Percentiles rank a stretch among this genome's conserved stretches.
Conservation (phyloP, 2,113 vertebrate species). For the Eolophus roseicapilla region DNA sequence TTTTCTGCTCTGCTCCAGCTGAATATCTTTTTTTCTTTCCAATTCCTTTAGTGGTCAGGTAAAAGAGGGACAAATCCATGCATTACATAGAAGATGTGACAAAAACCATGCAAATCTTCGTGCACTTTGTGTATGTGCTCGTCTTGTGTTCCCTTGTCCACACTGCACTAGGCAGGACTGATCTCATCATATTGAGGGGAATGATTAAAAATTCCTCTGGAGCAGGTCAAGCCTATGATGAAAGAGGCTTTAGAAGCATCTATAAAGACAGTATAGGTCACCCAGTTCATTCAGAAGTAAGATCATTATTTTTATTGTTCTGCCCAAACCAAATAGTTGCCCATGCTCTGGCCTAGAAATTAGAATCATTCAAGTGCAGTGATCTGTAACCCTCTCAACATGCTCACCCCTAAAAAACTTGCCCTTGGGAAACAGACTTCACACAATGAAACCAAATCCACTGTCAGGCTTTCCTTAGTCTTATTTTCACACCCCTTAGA, state of each 20-base stretch:
- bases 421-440: not conserved
- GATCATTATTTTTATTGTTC: not conserved
- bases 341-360: not conserved
- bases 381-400: not conserved
- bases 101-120: not conserved
- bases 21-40: not conserved
- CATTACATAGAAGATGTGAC: not conserved
- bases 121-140: not conserved
- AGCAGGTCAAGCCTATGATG: not conserved
- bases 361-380: not conserved
- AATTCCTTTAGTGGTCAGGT: not conserved
- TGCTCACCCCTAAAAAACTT: not conserved
- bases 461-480: not conserved
- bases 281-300: not conserved
- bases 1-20: not conserved
- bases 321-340: not conserved
- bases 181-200: not conserved
- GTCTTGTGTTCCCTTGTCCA: not conserved
- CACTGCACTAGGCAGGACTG: not conserved
- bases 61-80: not conserved
- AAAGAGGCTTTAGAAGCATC: not conserved
- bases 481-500: not conserved
- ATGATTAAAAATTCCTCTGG: not conserved
- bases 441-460: not conserved
- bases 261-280: not conserved